Percentiles rank a stretch among this genome's conserved stretches.
phyloP scores from a whole-genome alignment of 2,888 invertebrate species.

The Caenorhabditis sp. region DNA sequence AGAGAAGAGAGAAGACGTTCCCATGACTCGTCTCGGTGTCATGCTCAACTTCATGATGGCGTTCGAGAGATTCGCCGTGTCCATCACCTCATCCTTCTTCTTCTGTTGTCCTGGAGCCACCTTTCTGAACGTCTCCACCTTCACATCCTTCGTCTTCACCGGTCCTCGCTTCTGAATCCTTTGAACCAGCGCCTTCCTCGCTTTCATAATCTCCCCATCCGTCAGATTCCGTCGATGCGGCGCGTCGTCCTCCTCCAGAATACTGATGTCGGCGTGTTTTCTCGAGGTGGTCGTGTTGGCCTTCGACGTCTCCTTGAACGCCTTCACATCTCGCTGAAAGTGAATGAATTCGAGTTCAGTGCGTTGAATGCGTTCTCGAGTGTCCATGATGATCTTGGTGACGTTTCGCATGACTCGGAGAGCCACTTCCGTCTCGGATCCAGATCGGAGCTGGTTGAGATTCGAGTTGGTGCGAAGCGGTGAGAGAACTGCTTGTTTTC shows the following conservation, averaged over 20 bases:
- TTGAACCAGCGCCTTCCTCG: slow-evolving; percentile 23
- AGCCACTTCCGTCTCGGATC: slow-evolving; percentile 41
- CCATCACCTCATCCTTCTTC: slow-evolving; percentile 15
- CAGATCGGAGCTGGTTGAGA: slow-evolving; percentile 28
- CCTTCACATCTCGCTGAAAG: slow-evolving; percentile 20
- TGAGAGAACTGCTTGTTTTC: slow-evolving; percentile 43
- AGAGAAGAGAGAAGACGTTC: slow-evolving; percentile 12
- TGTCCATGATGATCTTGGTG: slow-evolving; percentile 47
- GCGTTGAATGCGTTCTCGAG: slow-evolving; percentile 44
- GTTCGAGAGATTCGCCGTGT: slow-evolving; percentile 51
- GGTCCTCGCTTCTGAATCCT: slow-evolving; percentile 38
- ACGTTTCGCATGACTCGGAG: slow-evolving; percentile 64
- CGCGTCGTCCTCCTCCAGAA: slow-evolving; percentile 28
- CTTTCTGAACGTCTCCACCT: slow-evolving; percentile 21
- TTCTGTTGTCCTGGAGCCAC: neutral
- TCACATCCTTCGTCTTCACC: slow-evolving; percentile 36
- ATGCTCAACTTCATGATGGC: slow-evolving; percentile 56
- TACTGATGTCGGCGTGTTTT: slow-evolving; percentile 15
- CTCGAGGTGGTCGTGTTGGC: neutral
- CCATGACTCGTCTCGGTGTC: slow-evolving; percentile 50
- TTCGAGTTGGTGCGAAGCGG: slow-evolving; percentile 41
- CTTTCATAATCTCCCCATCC: slow-evolving; percentile 36
- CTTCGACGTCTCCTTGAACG: neutral
- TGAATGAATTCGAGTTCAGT: slow-evolving; percentile 46
- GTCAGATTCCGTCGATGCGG: slow-evolving; percentile 9